A percentile compares a stretch with the other conserved stretches of the same genome.
Evolutionary conservation across 2,113 vertebrate genomes (phyloP).

Genomic region (Ptilonorhynchus violaceus): DNA sequence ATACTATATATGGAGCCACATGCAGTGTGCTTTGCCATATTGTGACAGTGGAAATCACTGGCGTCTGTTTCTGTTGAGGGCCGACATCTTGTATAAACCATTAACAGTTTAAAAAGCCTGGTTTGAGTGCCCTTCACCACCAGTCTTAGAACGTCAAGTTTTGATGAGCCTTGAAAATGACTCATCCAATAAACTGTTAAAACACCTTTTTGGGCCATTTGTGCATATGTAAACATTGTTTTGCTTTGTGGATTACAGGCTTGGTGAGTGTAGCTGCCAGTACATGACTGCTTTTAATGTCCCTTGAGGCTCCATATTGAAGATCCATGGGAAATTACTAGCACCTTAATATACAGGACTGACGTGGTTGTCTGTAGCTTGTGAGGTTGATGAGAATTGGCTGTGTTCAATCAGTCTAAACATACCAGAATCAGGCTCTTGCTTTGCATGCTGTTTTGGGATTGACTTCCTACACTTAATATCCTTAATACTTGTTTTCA

Average conservation of each 20-base stretch:
- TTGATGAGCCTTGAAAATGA: not conserved
- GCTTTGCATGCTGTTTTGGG: not conserved
- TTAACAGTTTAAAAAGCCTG: not conserved
- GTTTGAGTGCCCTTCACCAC: not conserved
- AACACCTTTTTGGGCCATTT: not conserved
- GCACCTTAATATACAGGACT: accelerated
- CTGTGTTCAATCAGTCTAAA: not conserved
- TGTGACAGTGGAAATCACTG: not conserved
- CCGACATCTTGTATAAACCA: not conserved
- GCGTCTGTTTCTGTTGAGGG: not conserved
- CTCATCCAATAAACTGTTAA: not conserved
- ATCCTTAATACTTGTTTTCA: not conserved
- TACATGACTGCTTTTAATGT: not conserved
- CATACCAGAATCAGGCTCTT: not conserved
- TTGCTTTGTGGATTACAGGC: not conserved
- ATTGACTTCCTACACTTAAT: not conserved
- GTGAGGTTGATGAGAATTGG: not conserved
- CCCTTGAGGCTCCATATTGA: not conserved
- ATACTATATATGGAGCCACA: not conserved
- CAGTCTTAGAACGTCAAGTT: not conserved
- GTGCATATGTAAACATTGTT: accelerated
- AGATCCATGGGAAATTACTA: not conserved
- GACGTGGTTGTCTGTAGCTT: not conserved
- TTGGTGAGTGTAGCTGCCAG: not conserved
- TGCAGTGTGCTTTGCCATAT: accelerated